phyloP scores from a whole-genome alignment of 92 coral and sea anemone species.

The Heteractis magnifica region DNA sequence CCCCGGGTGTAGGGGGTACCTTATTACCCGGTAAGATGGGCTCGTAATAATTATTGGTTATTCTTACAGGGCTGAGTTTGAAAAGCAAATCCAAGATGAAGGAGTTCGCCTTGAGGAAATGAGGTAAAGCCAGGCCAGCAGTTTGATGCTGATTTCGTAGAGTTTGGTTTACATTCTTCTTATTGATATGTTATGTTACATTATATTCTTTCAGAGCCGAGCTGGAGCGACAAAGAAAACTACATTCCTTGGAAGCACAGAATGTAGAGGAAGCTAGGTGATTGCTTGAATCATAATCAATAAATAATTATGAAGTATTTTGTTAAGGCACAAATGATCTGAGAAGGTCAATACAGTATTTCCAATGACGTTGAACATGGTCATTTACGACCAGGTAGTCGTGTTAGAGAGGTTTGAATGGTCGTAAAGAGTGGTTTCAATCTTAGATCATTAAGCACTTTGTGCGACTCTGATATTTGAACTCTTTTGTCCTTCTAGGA shows the following conservation, averaged over 20 bases:
- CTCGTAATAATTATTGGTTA: background rate
- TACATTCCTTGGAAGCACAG: conserved; percentile 88
- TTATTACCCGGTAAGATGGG: no score
- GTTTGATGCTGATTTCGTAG: background rate
- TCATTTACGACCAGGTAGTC: background rate
- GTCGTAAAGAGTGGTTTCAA: no score
- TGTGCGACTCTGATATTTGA: background rate
- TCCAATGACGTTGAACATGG: background rate
- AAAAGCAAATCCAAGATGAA: conserved; percentile 91
- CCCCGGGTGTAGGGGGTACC: background rate
- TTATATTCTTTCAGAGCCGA: conserved; percentile 62
- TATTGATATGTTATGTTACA: background rate
- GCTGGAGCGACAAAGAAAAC: conserved; percentile 88
- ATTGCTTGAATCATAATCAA: background rate
- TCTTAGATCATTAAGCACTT: background rate
- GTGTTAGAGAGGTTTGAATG: no score
- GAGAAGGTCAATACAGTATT: background rate
- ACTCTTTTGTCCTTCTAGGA: conserved; percentile 36
- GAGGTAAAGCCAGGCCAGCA: conserved; percentile 45
- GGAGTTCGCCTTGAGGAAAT: conserved; percentile 92
- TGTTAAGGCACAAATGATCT: background rate
- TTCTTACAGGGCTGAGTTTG: conserved; percentile 79
- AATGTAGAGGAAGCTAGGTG: conserved; percentile 95
- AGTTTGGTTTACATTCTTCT: no score
- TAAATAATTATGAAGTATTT: background rate